A percentile compares a stretch with the other conserved stretches of the same genome.
Conservation (phyloP, 2,797 vertebrate species). For the Gorsachius magnificus region DNA sequence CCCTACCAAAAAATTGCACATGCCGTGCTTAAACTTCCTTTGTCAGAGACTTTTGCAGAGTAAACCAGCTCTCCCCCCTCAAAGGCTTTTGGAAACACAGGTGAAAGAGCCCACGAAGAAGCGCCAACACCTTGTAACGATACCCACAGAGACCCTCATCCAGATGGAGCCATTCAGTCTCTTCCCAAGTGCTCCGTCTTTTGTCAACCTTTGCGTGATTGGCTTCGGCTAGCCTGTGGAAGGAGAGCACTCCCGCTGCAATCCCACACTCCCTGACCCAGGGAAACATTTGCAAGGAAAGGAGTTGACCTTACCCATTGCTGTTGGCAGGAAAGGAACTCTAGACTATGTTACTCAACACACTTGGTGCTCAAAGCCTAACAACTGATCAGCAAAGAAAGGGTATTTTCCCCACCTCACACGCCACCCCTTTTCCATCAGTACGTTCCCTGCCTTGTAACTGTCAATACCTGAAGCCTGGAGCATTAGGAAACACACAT, state of each 20-base stretch:
- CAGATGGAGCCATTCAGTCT: neutral
- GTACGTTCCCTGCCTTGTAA: fast-evolving
- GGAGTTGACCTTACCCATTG: neutral
- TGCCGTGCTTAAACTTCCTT: neutral
- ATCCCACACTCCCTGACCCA: neutral
- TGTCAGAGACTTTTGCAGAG: neutral
- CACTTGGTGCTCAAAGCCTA: fast-evolving
- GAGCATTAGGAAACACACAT: fast-evolving
- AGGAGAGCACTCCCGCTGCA: neutral
- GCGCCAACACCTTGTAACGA: fast-evolving
- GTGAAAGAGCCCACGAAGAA: fast-evolving
- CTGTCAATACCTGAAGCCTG: fast-evolving
- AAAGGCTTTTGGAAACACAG: neutral
- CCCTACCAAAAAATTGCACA: neutral
- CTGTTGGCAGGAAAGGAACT: neutral
- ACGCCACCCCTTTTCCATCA: neutral
- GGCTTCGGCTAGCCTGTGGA: neutral
- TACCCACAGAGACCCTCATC: neutral
- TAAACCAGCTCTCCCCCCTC: neutral
- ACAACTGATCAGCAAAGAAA: neutral
- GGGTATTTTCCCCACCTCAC: neutral
- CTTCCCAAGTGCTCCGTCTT: neutral
- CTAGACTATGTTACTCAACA: fast-evolving
- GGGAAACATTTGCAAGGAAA: neutral
- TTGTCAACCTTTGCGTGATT: fast-evolving